Base-by-base conservation (phyloP, 1,140 invertebrate genomes). In the Theocolax elegans region DNA sequence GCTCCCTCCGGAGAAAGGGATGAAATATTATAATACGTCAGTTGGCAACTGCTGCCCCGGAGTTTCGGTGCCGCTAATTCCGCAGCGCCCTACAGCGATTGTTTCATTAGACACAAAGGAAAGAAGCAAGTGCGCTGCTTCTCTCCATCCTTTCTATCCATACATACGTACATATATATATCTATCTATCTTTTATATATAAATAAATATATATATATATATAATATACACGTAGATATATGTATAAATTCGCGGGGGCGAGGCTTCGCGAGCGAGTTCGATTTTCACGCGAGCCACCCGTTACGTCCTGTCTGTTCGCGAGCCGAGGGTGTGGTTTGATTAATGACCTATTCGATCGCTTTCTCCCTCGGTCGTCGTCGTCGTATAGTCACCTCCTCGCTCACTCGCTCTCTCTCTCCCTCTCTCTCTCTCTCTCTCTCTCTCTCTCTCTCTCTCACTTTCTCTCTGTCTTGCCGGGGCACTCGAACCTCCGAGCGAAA, bases 1-100 rank as follows among this genome's bases (percentile, higher is more conserved):
- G n/a, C n/a, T n/a, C n/a, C n/a, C n/a, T n/a, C 63, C 49, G 66
- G n/a, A n/a, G 68, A 69, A 70, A 73, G 77, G 81, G 79, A 79
- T 83, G 80, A 84, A 83, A 83, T 83, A 84, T 83, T 84, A 83
- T 83, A 82, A 84, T 84, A 82, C 81, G 80, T 84, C 81, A 82
- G 79, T 84, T 81, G 81, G 81, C 81, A 82, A 84, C 81, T 82
- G 81, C n/a, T 19, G 23, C 17, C 1, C 23, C 1, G 9, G 13
- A 53, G 49, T 13, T 6, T 23, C 21, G 21, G 23, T 9, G 25
- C 9, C n/a, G n/a, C n/a, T n/a, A n/a, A n/a, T 44, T 44, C 42
- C 10, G n/a, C 42, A 13, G 2, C 56, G 38, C 58, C 58, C 40
- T 29, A 29, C 58, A 23, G 58, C 58, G 58, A 60, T 60, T 46